Conservation (phyloP, 2,113 vertebrate genomes). For the Dromas ardeola region DNA sequence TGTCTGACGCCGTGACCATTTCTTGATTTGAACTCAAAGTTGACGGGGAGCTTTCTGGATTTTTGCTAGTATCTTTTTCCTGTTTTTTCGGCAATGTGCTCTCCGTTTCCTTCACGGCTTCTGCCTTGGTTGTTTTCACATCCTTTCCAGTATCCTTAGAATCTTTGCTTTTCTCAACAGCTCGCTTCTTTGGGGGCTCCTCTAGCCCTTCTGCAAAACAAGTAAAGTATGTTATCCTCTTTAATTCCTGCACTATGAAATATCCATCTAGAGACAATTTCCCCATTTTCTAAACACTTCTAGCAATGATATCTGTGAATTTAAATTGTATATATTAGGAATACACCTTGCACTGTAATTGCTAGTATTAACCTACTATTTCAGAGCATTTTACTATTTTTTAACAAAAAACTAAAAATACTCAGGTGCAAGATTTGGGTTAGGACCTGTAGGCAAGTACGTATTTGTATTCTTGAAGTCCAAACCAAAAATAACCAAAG, state of each 20-base stretch:
- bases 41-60: neutral
- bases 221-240: neutral
- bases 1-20: neutral
- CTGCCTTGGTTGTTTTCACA: conserved; percentile 42
- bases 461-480: neutral
- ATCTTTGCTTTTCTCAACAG: conserved; percentile 64
- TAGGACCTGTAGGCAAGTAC: rapidly evolving
- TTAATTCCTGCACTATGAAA: neutral
- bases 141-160: conserved; percentile 62
- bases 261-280: neutral
- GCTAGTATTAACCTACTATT: neutral
- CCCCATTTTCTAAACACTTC: neutral
- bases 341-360: neutral
- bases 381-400: neutral
- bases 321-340: neutral
- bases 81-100: conserved; percentile 33
- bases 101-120: conserved; percentile 42
- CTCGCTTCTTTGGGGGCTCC: conserved; percentile 70
- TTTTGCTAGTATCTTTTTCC: conserved; percentile 35
- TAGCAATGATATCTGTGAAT: neutral
- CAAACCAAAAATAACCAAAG: neutral
- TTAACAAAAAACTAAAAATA: neutral
- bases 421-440: neutral
- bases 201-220: conserved; percentile 81
- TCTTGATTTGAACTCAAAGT: conserved; percentile 30